These are phyloP conservation scores for Mastacembelus armatus DNA, from an alignment of 2,797 vertebrate genomes.

Conservation along the genomic window DNA sequence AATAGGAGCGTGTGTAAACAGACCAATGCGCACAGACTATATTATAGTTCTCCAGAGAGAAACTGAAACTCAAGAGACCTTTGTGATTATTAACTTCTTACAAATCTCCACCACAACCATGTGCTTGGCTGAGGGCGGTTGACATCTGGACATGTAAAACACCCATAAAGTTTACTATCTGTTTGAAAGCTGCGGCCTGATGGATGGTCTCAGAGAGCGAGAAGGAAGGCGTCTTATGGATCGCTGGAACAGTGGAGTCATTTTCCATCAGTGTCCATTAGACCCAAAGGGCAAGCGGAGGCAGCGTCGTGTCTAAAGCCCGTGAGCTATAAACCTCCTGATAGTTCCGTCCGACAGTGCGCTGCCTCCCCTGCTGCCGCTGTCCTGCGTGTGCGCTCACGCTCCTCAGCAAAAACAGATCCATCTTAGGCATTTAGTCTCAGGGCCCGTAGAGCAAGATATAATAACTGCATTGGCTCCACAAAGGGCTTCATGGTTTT, in stretches of 20 bases:
- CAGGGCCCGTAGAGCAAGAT: not conserved
- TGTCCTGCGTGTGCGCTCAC: not conserved
- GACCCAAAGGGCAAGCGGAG: slow-evolving; percentile 61
- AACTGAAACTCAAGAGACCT: not conserved
- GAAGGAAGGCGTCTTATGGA: slow-evolving; percentile 59
- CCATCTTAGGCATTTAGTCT: slow-evolving; percentile 29
- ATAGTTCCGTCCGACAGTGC: slow-evolving; percentile 47
- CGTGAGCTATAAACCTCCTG: slow-evolving; percentile 64
- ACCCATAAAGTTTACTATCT: slow-evolving; percentile 40
- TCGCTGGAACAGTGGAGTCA: slow-evolving; percentile 67
- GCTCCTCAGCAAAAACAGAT: slow-evolving; percentile 20
- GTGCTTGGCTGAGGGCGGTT: slow-evolving; percentile 26
- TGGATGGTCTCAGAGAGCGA: slow-evolving; percentile 39
- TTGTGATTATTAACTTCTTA: not conserved
- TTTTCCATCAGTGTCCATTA: slow-evolving; percentile 77
- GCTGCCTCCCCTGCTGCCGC: slow-evolving; percentile 39
- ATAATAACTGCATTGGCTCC: slow-evolving; percentile 14
- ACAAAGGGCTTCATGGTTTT: slow-evolving; percentile 7
- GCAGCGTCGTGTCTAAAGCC: slow-evolving; percentile 56
- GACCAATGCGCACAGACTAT: not conserved
- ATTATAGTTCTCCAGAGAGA: not conserved
- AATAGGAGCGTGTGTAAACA: not conserved
- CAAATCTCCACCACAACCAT: slow-evolving; percentile 24
- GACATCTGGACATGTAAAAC: slow-evolving; percentile 35
- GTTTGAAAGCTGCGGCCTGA: slow-evolving; percentile 62